These are phyloP conservation scores for Opisthograptis luteolata DNA, from an alignment of 2,888 invertebrate genomes.

Conservation along the genomic window DNA sequence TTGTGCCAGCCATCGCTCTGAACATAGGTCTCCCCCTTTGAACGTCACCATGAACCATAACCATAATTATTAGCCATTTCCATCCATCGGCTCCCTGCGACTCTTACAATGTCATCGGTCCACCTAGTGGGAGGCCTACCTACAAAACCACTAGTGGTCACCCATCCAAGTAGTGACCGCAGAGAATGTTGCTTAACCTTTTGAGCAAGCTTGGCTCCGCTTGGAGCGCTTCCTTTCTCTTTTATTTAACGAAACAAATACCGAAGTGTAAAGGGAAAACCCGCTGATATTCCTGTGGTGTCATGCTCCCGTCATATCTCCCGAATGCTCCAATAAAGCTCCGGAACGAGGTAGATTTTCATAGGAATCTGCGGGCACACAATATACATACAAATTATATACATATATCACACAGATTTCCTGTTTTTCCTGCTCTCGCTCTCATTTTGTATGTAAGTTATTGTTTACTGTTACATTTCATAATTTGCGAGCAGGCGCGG, in stretches of 20 bases:
- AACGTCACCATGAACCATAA: no score
- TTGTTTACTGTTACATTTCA: constrained; percentile 26
- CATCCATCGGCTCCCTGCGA: no score
- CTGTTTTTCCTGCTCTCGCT: constrained; percentile 20
- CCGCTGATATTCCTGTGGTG: constrained; percentile 7
- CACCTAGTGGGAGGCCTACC: no score
- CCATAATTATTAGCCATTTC: no score
- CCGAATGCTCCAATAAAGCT: constrained; percentile 53
- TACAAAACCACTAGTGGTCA: no score
- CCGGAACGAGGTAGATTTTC: constrained; percentile 48
- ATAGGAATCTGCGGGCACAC: constrained; percentile 44
- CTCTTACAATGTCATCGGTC: no score
- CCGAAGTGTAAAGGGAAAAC: constrained; percentile 4
- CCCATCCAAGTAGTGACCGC: no score
- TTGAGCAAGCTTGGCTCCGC: no score
- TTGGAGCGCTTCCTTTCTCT: no score
- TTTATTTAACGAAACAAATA: neutral
- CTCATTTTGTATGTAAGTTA: constrained; percentile 34
- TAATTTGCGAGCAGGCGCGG: neutral
- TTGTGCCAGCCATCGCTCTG: no score
- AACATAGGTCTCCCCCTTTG: no score
- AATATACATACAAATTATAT: constrained; percentile 28
- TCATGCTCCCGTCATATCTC: constrained; percentile 15
- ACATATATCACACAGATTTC: constrained; percentile 10
- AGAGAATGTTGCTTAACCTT: no score